Evolutionary conservation across 2,888 invertebrate species (phyloP).

Genomic region (Harpalus rufipes): DNA sequence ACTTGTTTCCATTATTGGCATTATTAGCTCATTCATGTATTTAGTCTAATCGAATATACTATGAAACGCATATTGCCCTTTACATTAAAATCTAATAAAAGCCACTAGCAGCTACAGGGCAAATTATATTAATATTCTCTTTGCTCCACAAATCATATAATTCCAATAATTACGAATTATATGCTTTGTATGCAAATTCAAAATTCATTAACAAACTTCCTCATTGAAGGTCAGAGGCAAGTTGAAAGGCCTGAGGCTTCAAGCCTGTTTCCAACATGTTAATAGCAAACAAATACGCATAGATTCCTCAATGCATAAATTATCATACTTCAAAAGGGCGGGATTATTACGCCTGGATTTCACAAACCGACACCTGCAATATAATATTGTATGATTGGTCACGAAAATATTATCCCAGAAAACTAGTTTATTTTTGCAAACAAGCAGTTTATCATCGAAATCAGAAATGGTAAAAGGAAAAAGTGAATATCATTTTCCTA

Average conservation of each 20-base stretch:
- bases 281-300: slow-evolving; percentile 44
- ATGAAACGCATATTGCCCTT: background rate
- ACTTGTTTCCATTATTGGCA: background rate
- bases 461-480: too few relatives aligned
- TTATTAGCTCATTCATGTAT: background rate
- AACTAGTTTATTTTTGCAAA: background rate
- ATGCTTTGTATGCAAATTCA: slow-evolving; percentile 1
- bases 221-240: slow-evolving; percentile 28
- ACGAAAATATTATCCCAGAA: background rate
- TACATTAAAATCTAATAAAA: background rate
- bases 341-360: slow-evolving; percentile 2
- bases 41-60: background rate
- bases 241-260: slow-evolving; percentile 18
- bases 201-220: slow-evolving; percentile 17
- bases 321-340: slow-evolving; percentile 17
- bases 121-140: background rate
- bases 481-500: too few relatives aligned
- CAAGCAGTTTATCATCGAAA: too few relatives aligned
- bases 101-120: background rate
- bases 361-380: background rate
- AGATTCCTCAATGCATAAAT: slow-evolving; percentile 45
- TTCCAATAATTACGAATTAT: slow-evolving; percentile 19
- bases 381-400: background rate
- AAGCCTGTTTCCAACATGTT: slow-evolving; percentile 34
- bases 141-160: background rate